Conservation (phyloP, 2,797 vertebrate species). For the Melanotaenia parkinsoni region DNA sequence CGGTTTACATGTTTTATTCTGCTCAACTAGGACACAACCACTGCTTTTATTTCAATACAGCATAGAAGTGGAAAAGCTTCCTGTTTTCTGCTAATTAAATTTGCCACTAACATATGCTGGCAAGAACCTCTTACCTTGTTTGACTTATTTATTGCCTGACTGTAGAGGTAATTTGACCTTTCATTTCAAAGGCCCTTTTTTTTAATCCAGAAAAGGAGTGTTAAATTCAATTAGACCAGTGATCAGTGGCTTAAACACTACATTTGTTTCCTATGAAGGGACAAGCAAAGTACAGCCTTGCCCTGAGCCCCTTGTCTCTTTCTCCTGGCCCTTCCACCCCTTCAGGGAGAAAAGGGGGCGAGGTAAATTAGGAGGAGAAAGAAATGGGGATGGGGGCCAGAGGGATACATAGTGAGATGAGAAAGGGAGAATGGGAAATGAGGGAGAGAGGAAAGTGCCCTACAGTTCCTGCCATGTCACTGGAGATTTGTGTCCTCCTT, state of each 20-base stretch:
- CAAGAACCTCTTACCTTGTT: slow-evolving; percentile 86
- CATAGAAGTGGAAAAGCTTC: slow-evolving; percentile 67
- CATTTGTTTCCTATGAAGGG: slow-evolving; percentile 82
- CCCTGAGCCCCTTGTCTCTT: slow-evolving; percentile 57
- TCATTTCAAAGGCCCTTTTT: slow-evolving; percentile 84
- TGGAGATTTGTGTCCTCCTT: slow-evolving; percentile 84
- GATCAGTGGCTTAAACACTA: slow-evolving; percentile 86
- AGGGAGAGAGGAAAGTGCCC: slow-evolving; percentile 63
- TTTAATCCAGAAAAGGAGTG: slow-evolving; percentile 84
- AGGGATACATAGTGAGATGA: slow-evolving; percentile 59
- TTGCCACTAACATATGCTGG: slow-evolving; percentile 83
- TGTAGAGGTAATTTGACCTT: slow-evolving; percentile 87
- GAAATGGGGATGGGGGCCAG: slow-evolving; percentile 42
- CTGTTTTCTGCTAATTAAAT: slow-evolving; percentile 84
- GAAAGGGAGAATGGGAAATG: slow-evolving; percentile 49
- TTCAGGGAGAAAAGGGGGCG: slow-evolving; percentile 51
- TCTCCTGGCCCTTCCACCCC: slow-evolving; percentile 58
- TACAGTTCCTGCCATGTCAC: slow-evolving; percentile 81
- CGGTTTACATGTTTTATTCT: slow-evolving; percentile 31
- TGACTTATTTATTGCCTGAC: slow-evolving; percentile 89
- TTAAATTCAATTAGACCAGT: slow-evolving; percentile 86
- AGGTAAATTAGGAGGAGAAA: slow-evolving; percentile 59
- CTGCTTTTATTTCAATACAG: slow-evolving; percentile 55
- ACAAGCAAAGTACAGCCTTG: slow-evolving; percentile 59
- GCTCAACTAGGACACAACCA: slow-evolving; percentile 38